Conservation (phyloP, 2,113 vertebrate species). For the Cinclus cinclus region DNA sequence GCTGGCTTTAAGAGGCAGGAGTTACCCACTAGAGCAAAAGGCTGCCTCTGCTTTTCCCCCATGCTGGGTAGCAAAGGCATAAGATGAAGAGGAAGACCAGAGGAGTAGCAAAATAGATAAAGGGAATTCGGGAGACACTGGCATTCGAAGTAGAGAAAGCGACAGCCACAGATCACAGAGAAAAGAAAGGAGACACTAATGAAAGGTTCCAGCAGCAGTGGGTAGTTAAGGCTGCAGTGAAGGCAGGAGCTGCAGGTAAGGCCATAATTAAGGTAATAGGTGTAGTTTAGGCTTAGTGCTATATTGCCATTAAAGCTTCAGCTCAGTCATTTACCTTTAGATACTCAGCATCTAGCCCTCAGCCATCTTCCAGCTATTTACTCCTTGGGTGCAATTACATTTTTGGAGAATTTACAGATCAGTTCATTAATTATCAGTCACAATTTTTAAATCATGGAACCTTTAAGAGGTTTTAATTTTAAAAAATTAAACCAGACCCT, state of each 20-base stretch:
- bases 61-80: neutral
- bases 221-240: neutral
- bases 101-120: neutral
- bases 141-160: neutral
- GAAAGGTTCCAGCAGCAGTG: neutral
- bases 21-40: neutral
- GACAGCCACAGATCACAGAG: neutral
- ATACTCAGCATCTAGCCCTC: neutral
- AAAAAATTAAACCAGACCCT: neutral
- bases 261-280: neutral
- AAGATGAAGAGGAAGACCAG: neutral
- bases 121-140: neutral
- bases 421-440: neutral
- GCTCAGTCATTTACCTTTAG: neutral
- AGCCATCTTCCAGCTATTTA: neutral
- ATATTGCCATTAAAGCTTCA: neutral
- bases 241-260: neutral
- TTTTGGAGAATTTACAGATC: neutral
- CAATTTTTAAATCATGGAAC: neutral
- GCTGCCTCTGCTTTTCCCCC: neutral
- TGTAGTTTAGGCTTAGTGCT: neutral
- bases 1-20: neutral
- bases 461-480: neutral
- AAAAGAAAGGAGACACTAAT: neutral
- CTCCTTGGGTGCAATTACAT: fast-evolving